These are phyloP conservation scores for Agonopterix heracliana DNA, from an alignment of 2,888 invertebrate genomes.

Conservation along the genomic window DNA sequence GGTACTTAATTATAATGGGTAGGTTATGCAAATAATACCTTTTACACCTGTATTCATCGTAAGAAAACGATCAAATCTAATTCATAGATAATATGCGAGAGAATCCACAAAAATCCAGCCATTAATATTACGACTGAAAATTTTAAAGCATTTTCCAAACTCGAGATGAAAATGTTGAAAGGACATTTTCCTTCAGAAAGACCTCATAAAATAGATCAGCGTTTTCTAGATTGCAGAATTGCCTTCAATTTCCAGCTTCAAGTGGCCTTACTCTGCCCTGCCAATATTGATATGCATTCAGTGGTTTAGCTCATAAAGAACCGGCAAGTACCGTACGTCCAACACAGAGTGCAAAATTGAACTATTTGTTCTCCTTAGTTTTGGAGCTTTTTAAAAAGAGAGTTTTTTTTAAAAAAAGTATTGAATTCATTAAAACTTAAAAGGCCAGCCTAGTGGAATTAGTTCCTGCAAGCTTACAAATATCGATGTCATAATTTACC, in stretches of 20 bases:
- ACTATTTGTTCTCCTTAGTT: too few relatives aligned
- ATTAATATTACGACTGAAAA: background rate
- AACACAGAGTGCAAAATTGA: background rate
- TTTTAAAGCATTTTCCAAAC: background rate
- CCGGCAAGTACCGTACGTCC: background rate
- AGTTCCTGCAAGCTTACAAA: too few relatives aligned
- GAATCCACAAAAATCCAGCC: background rate
- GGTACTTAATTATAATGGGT: too few relatives aligned
- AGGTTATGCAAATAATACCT: too few relatives aligned
- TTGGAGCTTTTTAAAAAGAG: too few relatives aligned
- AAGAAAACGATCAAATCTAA: too few relatives aligned
- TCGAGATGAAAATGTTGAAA: conserved; percentile 8
- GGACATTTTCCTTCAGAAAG: conserved; percentile 26
- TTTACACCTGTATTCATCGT: too few relatives aligned
- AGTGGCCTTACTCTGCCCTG: conserved; percentile 27
- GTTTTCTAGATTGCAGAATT: conserved; percentile 39
- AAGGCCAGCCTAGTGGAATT: too few relatives aligned
- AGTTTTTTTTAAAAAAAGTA: too few relatives aligned
- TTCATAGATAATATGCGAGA: too few relatives aligned
- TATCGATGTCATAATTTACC: too few relatives aligned
- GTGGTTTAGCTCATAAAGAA: background rate
- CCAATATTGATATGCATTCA: conserved; percentile 4
- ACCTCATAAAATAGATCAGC: conserved; percentile 36
- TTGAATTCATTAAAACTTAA: too few relatives aligned
- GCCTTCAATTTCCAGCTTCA: conserved; percentile 41